Evolutionary conservation across 2,113 vertebrate genomes (phyloP), one percentile per base, ranked within the genome.

Genomic region (Sialia sialis): DNA sequence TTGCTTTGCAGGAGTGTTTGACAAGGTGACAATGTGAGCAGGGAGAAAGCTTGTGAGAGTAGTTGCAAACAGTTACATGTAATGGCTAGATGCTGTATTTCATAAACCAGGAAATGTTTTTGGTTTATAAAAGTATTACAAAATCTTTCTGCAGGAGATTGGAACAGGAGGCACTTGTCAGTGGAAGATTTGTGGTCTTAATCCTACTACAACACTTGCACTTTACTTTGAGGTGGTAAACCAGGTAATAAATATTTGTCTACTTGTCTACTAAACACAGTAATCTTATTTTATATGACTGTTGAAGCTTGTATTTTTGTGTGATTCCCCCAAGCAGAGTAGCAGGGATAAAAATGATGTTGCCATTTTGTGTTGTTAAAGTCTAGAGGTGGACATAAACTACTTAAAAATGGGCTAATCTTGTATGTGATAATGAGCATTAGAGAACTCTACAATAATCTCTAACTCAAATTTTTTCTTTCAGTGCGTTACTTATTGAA

Each of bases 171-270:
- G 99, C 62, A 99, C 99, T 18, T 99, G 98, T 90, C 99, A 99
- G 54, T 99, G 99, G 99, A 99, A 99, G 97, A 98, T 99, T 93
- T 99, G 99, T 87, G 99, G 99, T 81, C 97, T 99, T 94, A 99
- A 99, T 94, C 98, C 98, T 29, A 98, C 96, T 95, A 99, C 99
- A 95, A 99, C 99, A 1, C 96, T 99, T 91, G 99, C 98, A 13
- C 96, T 99, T 39, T 99, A 99, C 97, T 99, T 99, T 79, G 99
- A 99, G 84, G 99, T 99, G 54, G 99, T 99, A 72, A 99, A 99
- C 97, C 99, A 99, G 99, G 99, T 99, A 98, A 95, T 97, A 81
- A 83, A 70, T 80, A 51, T 34, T 86, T 84, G 30, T 68, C 11
- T 73, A 5, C 39, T 73, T 46, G 20, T 63, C 29, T 80, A 4